phyloP scores from a whole-genome alignment of 2,797 vertebrate genomes.

The Siniperca scherzeri region DNA sequence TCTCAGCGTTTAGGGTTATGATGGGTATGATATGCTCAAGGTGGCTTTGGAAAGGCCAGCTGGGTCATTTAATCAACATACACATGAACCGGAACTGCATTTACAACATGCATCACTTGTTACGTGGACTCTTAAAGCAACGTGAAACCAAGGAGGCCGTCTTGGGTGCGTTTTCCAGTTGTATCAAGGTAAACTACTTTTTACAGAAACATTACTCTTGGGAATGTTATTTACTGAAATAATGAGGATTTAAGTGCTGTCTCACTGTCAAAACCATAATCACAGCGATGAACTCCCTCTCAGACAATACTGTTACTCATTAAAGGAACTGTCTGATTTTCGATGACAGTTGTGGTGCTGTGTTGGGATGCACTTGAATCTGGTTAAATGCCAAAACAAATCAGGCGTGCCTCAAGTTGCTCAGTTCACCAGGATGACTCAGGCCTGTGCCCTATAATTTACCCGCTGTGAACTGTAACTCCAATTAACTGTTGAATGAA shows the following conservation, averaged over 20 bases:
- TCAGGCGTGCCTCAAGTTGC: neutral
- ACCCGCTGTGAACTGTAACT: constrained; percentile 1
- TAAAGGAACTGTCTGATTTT: neutral
- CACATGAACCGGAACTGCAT: too few relatives aligned
- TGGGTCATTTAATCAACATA: too few relatives aligned
- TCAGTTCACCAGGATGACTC: constrained; percentile 9
- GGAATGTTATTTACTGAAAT: neutral
- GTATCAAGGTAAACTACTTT: neutral
- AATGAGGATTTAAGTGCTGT: neutral
- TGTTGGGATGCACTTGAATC: neutral
- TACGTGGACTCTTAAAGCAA: neutral
- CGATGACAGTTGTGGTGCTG: neutral
- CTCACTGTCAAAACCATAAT: neutral
- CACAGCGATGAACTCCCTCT: neutral
- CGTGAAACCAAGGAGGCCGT: neutral
- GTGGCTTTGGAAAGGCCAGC: too few relatives aligned
- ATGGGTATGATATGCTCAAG: neutral
- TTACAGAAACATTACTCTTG: neutral
- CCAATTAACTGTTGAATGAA: constrained; percentile 10
- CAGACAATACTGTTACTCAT: neutral
- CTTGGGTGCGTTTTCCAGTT: too few relatives aligned
- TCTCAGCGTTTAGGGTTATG: neutral
- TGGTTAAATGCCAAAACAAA: neutral
- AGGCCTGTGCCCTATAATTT: neutral
- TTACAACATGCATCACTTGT: too few relatives aligned